A percentile compares a stretch with the other conserved stretches of the same genome.
These are phyloP conservation scores for Melanaphis sacchari DNA, from an alignment of 1,140 invertebrate species.

Conservation along the genomic window DNA sequence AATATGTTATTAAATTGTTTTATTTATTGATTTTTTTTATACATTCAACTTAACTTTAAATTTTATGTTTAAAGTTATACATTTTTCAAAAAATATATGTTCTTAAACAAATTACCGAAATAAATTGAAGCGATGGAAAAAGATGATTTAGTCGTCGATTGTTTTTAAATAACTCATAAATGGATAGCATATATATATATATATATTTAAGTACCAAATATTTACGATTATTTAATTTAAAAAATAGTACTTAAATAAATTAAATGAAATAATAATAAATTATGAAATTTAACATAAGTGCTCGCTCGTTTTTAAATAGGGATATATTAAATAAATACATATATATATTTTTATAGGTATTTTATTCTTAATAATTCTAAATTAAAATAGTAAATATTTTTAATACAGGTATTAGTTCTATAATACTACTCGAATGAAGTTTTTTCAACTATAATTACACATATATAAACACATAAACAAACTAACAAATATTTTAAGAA, in stretches of 20 bases:
- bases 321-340: too few relatives aligned
- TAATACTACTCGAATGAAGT: not conserved
- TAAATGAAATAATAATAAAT: too few relatives aligned
- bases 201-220: too few relatives aligned
- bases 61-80: not conserved
- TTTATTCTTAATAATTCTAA: too few relatives aligned
- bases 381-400: not conserved
- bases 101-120: not conserved
- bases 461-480: not conserved
- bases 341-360: too few relatives aligned
- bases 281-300: too few relatives aligned
- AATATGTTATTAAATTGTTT: not conserved
- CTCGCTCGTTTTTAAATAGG: too few relatives aligned
- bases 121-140: not conserved
- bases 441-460: not conserved
- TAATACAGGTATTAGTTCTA: not conserved
- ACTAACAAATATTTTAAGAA: not conserved
- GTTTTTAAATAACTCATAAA: too few relatives aligned
- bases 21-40: not conserved
- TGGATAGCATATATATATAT: too few relatives aligned
- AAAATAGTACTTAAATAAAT: too few relatives aligned
- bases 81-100: not conserved
- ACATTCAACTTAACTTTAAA: not conserved
- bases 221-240: too few relatives aligned
- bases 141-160: too few relatives aligned